Base-by-base conservation (phyloP, 92 coral and sea anemone species). In the Porites evermanni region DNA sequence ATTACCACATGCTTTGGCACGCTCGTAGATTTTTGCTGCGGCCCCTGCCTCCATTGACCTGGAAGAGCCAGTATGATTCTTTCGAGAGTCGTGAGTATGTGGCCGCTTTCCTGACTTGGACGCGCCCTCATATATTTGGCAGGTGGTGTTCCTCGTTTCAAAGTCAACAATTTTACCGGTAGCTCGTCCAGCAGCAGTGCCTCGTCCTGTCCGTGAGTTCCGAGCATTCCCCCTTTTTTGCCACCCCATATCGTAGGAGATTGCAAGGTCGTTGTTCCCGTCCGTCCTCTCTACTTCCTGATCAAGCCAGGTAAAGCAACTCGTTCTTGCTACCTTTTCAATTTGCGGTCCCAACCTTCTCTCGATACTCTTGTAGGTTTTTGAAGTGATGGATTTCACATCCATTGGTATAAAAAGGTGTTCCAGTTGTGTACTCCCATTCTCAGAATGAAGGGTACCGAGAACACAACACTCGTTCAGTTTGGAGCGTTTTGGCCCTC, bases 161-260 rank as follows among this genome's bases (percentile, higher is more conserved):
- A 21, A 58, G 71, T 75, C 88, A 4, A 74, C 18, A 6, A 74
- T 84, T 44, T 84, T 84, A 10, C 81, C 88, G 24, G 80, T 84
- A 20, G 59, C 61, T 12, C 56, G 9, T 54, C 87, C 87, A 29
- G 72, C 79, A 23, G 79, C 68, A 6, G 79, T 82, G 8, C 87
- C 87, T 14, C 72, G 87, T 14, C 87, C 87, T n/a, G 87, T 79
- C 38, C 19, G 7, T 12, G 83, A 79, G 24, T 79, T 79, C 2
- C 19, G 70, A 7, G 73, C 73, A 32, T 80, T 80, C 20, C 84
- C 84, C 60, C 53, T 80, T 64, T 80, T 80, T 24, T 79, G 84
- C 84, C 84, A 79, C 12, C 82, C 82, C 82, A 79, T 63, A 26
- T 79, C 84, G 47, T 79, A 79, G 17, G 84, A 79, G 11, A 79